Base-by-base conservation (phyloP, 2,888 invertebrate genomes). In the Yponomeuta malinellus region DNA sequence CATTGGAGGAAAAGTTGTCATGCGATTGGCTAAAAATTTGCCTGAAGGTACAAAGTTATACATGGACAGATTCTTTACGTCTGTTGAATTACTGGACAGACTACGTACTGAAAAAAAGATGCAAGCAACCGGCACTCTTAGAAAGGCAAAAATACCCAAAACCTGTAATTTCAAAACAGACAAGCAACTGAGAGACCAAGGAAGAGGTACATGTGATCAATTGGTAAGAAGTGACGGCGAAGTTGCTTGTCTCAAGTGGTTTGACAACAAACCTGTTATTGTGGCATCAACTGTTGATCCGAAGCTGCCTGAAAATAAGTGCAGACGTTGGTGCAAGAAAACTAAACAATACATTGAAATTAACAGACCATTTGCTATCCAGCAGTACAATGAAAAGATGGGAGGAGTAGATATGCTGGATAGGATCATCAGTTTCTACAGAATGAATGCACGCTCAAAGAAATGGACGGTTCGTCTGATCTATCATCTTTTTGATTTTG, bases 251-350 rank as follows among this genome's bases (percentile, higher is more conserved):
- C 33, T 33, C 33, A 73, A 73, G 63, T 73, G 72, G 73, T 72
- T 72, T 67, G 73, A 71, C 10, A 74, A 72, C 65, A 74, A 74
- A 70, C 71, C 71, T 31, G 72, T 72, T 10, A 29, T 72, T 43
- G 48, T 71, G 64, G 69, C 71, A 31, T 72, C 73, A 12, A 69
- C 70, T 68, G 70, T 65, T 48, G 65, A 71, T 71, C 48, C 65
- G 29, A 71, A 63, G 48, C 37, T 48, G 63, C 70, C 71, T 70
- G 69, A 69, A 63, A 69, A 71, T 48, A 31, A 71, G 31, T 71
- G 71, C 33, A 66, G 48, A 48, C 71, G 70, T 66, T 72, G 71
- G 70, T 71, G 70, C 37, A 72, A 72, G 67, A 73, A 71, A 71
- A 10, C 63, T 23, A 67, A 67, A 37, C 67, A 48, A 29, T 71